Evolutionary conservation across 2,113 vertebrate genomes (phyloP).

Genomic region (Halichoeres trimaculatus): DNA sequence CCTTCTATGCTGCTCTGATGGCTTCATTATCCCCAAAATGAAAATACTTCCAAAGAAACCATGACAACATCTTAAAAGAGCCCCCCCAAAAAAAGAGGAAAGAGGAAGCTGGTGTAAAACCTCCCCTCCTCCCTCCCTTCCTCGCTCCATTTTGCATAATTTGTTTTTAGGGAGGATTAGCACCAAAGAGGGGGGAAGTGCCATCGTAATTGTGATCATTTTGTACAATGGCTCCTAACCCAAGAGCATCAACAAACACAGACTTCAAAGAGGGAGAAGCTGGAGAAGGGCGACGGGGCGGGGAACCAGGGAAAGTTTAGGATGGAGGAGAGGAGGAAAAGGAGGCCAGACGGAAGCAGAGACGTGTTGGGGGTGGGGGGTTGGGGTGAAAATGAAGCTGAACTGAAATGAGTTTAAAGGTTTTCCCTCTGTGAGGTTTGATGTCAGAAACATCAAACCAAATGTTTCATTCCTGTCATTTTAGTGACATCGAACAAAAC

Average conservation of each 20-base stretch:
- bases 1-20: conserved; percentile 3
- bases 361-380: not conserved
- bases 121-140: conserved; percentile 12
- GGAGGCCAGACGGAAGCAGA: conserved; percentile 6
- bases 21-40: conserved; percentile 16
- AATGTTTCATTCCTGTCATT: not conserved
- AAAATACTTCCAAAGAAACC: conserved; percentile 60
- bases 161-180: conserved; percentile 56
- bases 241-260: conserved; percentile 55
- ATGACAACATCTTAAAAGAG: conserved; percentile 56
- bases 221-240: conserved; percentile 51
- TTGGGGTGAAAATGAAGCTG: conserved; percentile 6
- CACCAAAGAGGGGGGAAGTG: not conserved
- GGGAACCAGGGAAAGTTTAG: conserved; percentile 8
- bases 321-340: conserved; percentile 21
- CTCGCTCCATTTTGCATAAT: conserved; percentile 42
- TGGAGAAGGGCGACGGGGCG: not conserved
- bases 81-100: conserved; percentile 5
- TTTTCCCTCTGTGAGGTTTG: not conserved
- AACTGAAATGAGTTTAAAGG: not conserved
- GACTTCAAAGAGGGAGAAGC: conserved; percentile 53
- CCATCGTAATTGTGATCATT: conserved; percentile 56
- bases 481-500: conserved; percentile 17
- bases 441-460: conserved; percentile 13
- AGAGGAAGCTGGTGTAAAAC: conserved; percentile 32